Evolutionary conservation across 2,113 vertebrate genomes (phyloP).

Genomic region (Zosterops japonicus): DNA sequence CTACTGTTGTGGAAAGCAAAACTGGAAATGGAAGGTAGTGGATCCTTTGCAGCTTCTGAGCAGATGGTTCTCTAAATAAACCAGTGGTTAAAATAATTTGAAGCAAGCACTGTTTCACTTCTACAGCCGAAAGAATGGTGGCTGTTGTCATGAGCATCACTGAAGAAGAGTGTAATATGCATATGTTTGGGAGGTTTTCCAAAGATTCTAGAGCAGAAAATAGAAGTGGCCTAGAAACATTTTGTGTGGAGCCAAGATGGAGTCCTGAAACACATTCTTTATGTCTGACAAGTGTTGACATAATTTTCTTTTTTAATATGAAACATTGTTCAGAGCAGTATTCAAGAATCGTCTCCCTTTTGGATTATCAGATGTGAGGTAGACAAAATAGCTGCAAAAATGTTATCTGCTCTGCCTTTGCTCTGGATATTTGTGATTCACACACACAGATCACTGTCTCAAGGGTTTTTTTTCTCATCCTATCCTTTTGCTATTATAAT

Average conservation of each 20-base stretch:
- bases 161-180: not conserved
- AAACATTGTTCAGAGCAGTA: not conserved
- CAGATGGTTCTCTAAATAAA: not conserved
- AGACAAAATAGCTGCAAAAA: not conserved
- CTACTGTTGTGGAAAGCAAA: not conserved
- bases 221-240: not conserved
- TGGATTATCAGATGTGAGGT: not conserved
- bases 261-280: not conserved
- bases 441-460: not conserved
- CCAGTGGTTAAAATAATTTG: not conserved
- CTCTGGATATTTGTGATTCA: not conserved
- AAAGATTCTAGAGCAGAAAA: not conserved
- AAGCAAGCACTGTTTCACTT: not conserved
- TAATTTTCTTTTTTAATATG: not conserved
- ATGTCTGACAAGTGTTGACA: not conserved
- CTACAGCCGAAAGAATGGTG: not conserved
- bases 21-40: not conserved
- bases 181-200: not conserved
- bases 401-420: not conserved
- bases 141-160: not conserved
- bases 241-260: not conserved
- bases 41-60: not conserved
- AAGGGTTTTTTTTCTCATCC: accelerated
- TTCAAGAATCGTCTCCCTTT: not conserved
- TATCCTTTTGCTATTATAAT: not conserved